phyloP scores from a whole-genome alignment of 1,140 invertebrate species.

The Rhagoletis pomonella region DNA sequence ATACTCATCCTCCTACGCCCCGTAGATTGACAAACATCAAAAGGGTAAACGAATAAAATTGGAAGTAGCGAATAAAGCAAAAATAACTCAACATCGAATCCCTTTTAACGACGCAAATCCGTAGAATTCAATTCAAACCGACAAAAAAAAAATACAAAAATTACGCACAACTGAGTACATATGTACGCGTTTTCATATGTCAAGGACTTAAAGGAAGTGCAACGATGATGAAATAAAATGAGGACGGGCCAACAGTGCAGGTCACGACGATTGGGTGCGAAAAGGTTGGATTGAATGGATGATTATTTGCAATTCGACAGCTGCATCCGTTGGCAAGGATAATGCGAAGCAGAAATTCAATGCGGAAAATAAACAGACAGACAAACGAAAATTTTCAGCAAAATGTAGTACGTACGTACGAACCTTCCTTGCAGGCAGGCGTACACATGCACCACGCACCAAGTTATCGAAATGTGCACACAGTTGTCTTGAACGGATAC shows the following conservation, averaged over 20 bases:
- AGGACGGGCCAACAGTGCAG: slow-evolving; percentile 44
- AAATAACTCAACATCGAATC: slow-evolving; percentile 51
- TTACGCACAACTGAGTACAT: too few species aligned
- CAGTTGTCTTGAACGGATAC: not conserved
- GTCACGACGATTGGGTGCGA: slow-evolving; percentile 42
- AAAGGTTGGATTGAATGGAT: slow-evolving; percentile 47
- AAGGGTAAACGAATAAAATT: slow-evolving; percentile 51
- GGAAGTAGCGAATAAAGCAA: slow-evolving; percentile 46
- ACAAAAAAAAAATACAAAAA: slow-evolving; percentile 29
- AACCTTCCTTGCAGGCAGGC: too few species aligned
- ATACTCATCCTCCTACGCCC: not conserved
- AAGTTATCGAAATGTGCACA: not conserved
- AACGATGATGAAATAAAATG: slow-evolving; percentile 16
- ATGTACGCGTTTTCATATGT: not conserved
- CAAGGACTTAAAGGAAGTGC: slow-evolving; percentile 29
- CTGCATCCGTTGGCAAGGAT: slow-evolving; percentile 42
- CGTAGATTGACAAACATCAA: slow-evolving; percentile 47
- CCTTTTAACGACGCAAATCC: slow-evolving; percentile 49
- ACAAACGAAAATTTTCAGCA: not conserved
- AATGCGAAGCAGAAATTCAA: slow-evolving; percentile 42
- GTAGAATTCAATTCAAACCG: slow-evolving; percentile 42
- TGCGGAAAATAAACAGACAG: slow-evolving; percentile 35
- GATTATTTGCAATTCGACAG: slow-evolving; percentile 46
- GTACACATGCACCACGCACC: not conserved
- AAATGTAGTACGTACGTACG: too few species aligned